phyloP scores from a whole-genome alignment of 2,888 invertebrate genomes.

The Euzophera pinguis region DNA sequence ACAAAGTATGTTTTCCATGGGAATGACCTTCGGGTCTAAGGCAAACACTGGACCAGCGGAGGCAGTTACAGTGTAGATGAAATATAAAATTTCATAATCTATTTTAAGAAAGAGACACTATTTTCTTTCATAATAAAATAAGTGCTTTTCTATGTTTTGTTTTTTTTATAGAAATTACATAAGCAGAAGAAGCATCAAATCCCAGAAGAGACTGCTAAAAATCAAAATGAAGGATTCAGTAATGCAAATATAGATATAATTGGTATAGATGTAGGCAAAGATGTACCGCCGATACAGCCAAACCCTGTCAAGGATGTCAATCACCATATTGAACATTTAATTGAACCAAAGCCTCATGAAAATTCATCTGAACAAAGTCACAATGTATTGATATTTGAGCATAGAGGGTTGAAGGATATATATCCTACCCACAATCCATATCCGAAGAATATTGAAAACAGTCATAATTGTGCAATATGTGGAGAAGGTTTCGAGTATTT shows the following conservation, averaged over 20 bases:
- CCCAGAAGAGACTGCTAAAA: constrained; percentile 29
- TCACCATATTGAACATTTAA: constrained; percentile 45
- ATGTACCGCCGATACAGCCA: constrained; percentile 34
- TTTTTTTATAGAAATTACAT: constrained; percentile 60
- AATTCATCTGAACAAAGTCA: constrained; percentile 22
- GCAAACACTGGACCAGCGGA: too few relatives aligned
- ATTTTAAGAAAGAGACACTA: too few relatives aligned
- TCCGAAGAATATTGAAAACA: constrained; percentile 30
- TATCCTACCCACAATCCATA: constrained; percentile 36
- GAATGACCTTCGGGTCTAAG: too few relatives aligned
- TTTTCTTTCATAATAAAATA: too few relatives aligned
- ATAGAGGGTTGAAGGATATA: constrained; percentile 38
- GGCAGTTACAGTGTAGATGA: too few relatives aligned
- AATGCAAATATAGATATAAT: constrained; percentile 60
- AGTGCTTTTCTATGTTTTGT: too few relatives aligned
- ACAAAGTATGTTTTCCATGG: too few relatives aligned
- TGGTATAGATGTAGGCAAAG: constrained; percentile 57
- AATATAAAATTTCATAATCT: too few relatives aligned
- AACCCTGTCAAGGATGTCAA: constrained; percentile 35
- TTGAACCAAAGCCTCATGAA: constrained; percentile 37
- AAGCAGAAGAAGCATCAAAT: constrained; percentile 61
- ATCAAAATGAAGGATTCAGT: constrained; percentile 44
- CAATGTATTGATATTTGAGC: constrained; percentile 28
- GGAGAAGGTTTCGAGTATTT: constrained; percentile 56
- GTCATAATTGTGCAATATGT: constrained; percentile 50